A percentile compares a stretch with the other conserved stretches of the same genome.
These are phyloP conservation scores for Fistularia tabacaria DNA, from an alignment of 2,797 vertebrate genomes.

Conservation along the genomic window DNA sequence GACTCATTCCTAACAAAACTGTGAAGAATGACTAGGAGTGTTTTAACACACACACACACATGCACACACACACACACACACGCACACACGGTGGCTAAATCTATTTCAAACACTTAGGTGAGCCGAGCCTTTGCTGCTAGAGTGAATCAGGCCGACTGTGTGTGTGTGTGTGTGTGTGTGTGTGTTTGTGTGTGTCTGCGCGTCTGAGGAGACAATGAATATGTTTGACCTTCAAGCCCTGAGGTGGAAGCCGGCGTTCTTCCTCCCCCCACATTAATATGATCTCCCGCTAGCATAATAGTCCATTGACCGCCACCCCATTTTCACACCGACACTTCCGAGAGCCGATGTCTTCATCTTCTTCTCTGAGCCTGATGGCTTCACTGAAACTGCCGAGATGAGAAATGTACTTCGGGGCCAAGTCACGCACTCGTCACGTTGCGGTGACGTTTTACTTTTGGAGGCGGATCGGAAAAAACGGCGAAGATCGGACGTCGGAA, in stretches of 20 bases:
- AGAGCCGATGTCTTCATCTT: too few relatives aligned
- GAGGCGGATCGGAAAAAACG: too few relatives aligned
- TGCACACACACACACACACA: constrained; percentile 41
- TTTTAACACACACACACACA: constrained; percentile 43
- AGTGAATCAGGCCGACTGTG: too few relatives aligned
- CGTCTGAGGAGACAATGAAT: constrained; percentile 51
- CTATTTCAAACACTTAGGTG: constrained; percentile 50
- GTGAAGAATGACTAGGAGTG: constrained; percentile 47
- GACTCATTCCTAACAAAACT: constrained; percentile 40
- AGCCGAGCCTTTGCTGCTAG: constrained; percentile 16
- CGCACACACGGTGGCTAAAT: constrained; percentile 31
- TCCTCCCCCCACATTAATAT: constrained; percentile 48
- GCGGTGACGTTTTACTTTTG: too few relatives aligned
- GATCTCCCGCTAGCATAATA: constrained; percentile 55
- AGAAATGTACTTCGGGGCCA: too few relatives aligned
- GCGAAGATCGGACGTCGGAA: too few relatives aligned
- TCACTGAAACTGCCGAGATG: too few relatives aligned
- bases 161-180: too few relatives aligned
- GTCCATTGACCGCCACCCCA: constrained; percentile 31
- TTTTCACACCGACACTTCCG: too few relatives aligned
- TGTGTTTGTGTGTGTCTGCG: constrained; percentile 1
- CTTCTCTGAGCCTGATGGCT: too few relatives aligned
- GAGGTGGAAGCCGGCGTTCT: constrained; percentile 23
- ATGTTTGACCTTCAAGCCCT: constrained; percentile 66
- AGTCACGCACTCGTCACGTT: too few relatives aligned